phyloP scores from a whole-genome alignment of 2,888 invertebrate genomes.

The Pseudococcus jackbeardsleyi region DNA sequence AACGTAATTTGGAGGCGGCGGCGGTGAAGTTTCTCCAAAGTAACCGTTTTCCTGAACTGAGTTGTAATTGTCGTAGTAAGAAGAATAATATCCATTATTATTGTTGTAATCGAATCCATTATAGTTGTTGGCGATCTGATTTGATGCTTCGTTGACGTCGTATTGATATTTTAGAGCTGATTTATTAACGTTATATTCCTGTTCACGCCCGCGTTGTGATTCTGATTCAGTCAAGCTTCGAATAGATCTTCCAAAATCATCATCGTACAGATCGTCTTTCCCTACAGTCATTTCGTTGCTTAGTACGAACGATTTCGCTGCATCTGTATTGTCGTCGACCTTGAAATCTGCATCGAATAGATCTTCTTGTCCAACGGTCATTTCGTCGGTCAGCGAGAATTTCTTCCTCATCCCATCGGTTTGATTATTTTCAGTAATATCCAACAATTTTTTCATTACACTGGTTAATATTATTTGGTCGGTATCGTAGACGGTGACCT shows the following conservation, averaged over 20 bases:
- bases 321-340: too few relatives aligned
- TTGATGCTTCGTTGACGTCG: neutral
- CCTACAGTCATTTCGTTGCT: slow-evolving; percentile 25
- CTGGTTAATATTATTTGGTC: slow-evolving; percentile 20
- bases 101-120: neutral
- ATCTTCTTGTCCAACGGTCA: slow-evolving; percentile 7
- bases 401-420: neutral
- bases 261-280: slow-evolving; percentile 11
- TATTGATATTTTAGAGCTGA: neutral
- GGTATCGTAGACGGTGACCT: neutral
- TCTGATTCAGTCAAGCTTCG: neutral
- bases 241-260: neutral
- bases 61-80: neutral
- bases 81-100: neutral
- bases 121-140: neutral
- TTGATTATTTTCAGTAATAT: neutral
- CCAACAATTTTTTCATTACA: neutral
- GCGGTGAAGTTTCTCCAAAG: neutral
- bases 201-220: neutral
- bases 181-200: neutral
- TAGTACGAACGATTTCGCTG: neutral
- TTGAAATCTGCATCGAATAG: slow-evolving; percentile 15
- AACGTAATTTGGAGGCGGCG: neutral
- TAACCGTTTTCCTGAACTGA: neutral
- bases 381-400: neutral